phyloP scores from a whole-genome alignment of 2,888 invertebrate species.

The Pyrrhia umbra region DNA sequence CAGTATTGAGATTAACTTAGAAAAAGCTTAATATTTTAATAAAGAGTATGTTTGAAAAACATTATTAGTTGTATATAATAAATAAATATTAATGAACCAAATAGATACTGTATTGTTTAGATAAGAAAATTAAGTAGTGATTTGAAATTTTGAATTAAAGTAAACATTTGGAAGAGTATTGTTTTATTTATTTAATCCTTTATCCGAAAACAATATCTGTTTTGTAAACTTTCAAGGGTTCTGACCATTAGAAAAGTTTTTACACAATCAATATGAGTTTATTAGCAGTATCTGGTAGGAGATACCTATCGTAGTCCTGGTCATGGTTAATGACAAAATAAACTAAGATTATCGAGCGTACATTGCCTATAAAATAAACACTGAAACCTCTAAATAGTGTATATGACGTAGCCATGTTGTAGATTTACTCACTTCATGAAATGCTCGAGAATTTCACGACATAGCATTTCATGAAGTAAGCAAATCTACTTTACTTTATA shows the following conservation, averaged over 20 bases:
- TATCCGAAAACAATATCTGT: background rate
- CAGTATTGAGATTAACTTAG: constrained; percentile 56
- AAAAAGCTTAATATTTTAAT: constrained; percentile 74
- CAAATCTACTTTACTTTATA: too few relatives aligned
- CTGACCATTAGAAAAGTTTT: background rate
- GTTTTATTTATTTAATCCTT: constrained; percentile 57
- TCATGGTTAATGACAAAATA: too few relatives aligned
- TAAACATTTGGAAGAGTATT: constrained; percentile 73
- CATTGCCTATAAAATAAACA: too few relatives aligned
- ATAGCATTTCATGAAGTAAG: too few relatives aligned
- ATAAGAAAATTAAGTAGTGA: constrained; percentile 80
- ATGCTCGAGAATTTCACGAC: too few relatives aligned
- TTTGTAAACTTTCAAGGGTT: background rate
- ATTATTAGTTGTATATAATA: constrained; percentile 80
- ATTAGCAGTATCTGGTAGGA: background rate
- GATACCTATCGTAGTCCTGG: too few relatives aligned
- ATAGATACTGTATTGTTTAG: constrained; percentile 76
- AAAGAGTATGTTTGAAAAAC: constrained; percentile 83
- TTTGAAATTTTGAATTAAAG: constrained; percentile 82
- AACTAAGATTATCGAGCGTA: too few relatives aligned
- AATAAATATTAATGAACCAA: constrained; percentile 74
- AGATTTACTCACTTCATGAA: too few relatives aligned
- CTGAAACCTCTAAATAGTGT: too few relatives aligned
- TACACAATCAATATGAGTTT: background rate
- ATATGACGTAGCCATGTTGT: too few relatives aligned